These are phyloP conservation scores for Clytia hemisphaerica DNA, from an alignment of 30 jellyfish, hydroid and myxozoan species.

Conservation along the genomic window DNA sequence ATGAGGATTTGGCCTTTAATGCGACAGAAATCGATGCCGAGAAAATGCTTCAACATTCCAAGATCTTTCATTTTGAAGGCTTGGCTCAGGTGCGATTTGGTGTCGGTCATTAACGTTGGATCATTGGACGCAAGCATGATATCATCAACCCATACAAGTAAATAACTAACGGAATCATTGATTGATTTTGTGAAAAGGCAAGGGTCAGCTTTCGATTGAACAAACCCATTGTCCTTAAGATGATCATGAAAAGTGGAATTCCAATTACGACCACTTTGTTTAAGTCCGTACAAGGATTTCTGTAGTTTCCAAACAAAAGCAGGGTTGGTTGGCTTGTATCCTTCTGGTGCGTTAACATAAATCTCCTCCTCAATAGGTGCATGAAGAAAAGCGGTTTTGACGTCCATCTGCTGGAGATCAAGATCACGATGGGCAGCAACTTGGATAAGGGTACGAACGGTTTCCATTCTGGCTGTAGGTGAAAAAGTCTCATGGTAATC, in stretches of 20 bases:
- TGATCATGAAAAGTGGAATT: conserved; percentile 1
- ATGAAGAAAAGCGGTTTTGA: conserved; percentile 48
- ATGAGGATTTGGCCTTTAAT: background rate
- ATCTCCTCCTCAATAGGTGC: conserved; percentile 47
- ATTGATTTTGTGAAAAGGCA: conserved; percentile 7
- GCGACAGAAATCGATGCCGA: conserved; percentile 26
- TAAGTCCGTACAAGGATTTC: conserved; percentile 51
- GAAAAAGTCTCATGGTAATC: conserved; percentile 47
- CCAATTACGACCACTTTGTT: conserved; percentile 72
- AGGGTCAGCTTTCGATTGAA: conserved; percentile 46
- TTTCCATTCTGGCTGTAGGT: conserved; percentile 61
- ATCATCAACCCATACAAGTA: conserved; percentile 50
- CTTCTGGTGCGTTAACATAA: conserved; percentile 38
- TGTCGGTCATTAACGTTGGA: background rate
- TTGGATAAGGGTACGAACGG: conserved; percentile 41
- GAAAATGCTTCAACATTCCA: conserved; percentile 7
- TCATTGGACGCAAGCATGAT: conserved; percentile 27
- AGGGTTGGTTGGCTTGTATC: conserved; percentile 18
- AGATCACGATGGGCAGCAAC: conserved; percentile 24
- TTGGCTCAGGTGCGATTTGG: background rate
- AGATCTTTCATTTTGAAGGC: conserved; percentile 42
- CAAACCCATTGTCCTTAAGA: conserved; percentile 10
- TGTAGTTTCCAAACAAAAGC: conserved; percentile 46
- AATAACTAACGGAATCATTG: background rate
- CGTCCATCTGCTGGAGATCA: conserved; percentile 36